Percentiles rank a stretch among this genome's conserved stretches.
Evolutionary conservation across 1,140 invertebrate species (phyloP).

Genomic region (Gerris buenoi): DNA sequence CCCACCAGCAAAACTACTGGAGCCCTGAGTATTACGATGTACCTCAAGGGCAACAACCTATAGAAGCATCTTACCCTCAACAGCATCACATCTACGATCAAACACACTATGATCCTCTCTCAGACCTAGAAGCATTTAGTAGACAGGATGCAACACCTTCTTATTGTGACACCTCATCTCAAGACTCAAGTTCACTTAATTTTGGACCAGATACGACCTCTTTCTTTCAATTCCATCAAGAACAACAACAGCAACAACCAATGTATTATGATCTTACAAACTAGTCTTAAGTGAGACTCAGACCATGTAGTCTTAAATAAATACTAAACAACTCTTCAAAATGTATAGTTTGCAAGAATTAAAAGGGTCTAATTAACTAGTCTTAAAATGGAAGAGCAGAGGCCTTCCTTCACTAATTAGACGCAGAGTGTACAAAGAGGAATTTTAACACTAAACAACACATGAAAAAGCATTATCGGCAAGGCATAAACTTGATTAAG

Average conservation of each 20-base stretch:
- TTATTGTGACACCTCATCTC: not conserved
- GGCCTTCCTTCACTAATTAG: too few species aligned
- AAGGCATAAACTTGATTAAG: too few species aligned
- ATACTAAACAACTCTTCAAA: too few species aligned
- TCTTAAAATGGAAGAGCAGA: too few species aligned
- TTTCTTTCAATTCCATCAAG: not conserved
- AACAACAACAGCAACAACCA: not conserved
- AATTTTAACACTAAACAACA: too few species aligned
- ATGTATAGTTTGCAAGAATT: too few species aligned
- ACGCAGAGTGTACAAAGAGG: too few species aligned
- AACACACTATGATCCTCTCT: not conserved
- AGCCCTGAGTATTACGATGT: not conserved
- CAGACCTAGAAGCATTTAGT: not conserved
- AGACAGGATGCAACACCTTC: not conserved
- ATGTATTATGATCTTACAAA: constrained; percentile 1
- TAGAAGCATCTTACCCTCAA: not conserved
- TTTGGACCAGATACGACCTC: not conserved
- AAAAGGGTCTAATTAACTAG: too few species aligned
- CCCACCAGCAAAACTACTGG: not conserved
- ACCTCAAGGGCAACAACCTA: not conserved
- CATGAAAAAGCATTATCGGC: too few species aligned
- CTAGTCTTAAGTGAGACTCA: too few species aligned
- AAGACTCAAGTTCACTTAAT: not conserved
- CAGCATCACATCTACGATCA: not conserved
- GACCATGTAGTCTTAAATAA: too few species aligned